Base-by-base conservation (phyloP, 2,888 invertebrate species). In the Mesodorylaimus sp. region DNA sequence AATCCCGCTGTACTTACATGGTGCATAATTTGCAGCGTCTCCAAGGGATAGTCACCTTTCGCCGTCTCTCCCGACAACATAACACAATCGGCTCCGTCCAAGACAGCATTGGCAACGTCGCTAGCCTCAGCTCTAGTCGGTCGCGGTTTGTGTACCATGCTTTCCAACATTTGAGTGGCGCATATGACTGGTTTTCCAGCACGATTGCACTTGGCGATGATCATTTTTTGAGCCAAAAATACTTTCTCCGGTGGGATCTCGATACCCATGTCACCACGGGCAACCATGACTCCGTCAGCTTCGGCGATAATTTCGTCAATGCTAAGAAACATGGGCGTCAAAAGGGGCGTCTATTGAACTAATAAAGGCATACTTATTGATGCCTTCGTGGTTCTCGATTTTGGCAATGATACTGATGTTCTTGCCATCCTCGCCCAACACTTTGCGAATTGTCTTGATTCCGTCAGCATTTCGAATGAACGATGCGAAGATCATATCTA, bases 41-140 rank as follows among this genome's bases (percentile, higher is more conserved):
- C 87, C 55, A 89, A 66, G 0, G 93, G 91, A 68, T 89, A 93
- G 59, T 83, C 81, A 44, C 95, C 95, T 75, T 95, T 95, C 52
- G 95, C 95, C 0, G 95, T 95, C 71, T 97, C 95, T n/a, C 93
- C 95, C 1, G 89, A 89, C 67, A 95, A 72, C 95, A 95, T 95
- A 43, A 95, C 91, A 68, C 93, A 93, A 69, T 95, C 93, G 5
- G 91, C 91, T 5, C 93, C 93, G 70, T 95, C 93, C 42, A 95
- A 72, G 59, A 97, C 81, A 1, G 95, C 95, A 71, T 95, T 95
- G 52, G 95, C 95, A 0, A 95, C 95, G 70, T 93, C 93, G 0
- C 88, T 87, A 32, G 83, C 81, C 72, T 95, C 95, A 1, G 95
- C 93, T 62, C 93, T 77, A 0, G 95, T 95, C 1, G 93, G 83